phyloP scores from a whole-genome alignment of 2,797 vertebrate genomes.

The Brachyrhaphis roseni region DNA sequence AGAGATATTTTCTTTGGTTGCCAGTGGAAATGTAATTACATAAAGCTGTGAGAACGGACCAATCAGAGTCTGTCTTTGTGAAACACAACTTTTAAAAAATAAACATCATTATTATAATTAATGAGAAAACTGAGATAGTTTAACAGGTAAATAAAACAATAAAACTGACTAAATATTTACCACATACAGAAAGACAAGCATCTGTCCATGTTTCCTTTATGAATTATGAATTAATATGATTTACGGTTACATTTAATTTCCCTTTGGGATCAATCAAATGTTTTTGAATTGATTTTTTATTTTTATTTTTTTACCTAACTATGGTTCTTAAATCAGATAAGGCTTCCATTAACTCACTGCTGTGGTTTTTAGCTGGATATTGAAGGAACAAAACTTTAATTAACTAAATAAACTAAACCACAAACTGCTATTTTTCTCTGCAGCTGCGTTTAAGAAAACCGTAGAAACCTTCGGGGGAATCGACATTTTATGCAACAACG shows the following conservation, averaged over 20 bases:
- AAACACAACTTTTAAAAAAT: background rate
- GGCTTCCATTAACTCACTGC: background rate
- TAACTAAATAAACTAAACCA: background rate
- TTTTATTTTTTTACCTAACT: background rate
- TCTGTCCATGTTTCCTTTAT: too few relatives aligned
- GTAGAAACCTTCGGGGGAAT: conserved; percentile 65
- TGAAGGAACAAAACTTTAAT: background rate
- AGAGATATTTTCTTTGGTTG: background rate
- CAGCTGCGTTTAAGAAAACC: conserved; percentile 75
- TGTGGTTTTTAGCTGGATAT: background rate
- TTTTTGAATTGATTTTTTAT: background rate
- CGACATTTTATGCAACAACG: conserved; percentile 83
- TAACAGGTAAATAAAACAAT: too few relatives aligned
- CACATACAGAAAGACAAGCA: too few relatives aligned
- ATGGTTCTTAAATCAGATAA: background rate
- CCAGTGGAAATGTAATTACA: background rate
- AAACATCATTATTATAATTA: too few relatives aligned
- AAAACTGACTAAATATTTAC: too few relatives aligned
- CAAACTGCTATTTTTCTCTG: background rate
- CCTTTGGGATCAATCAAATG: too few relatives aligned
- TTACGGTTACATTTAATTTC: too few relatives aligned
- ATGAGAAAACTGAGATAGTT: too few relatives aligned
- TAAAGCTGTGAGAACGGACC: background rate
- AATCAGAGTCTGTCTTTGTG: background rate
- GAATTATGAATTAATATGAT: too few relatives aligned